phyloP scores from a whole-genome alignment of 2,113 vertebrate species.

The Phalacrocorax brasilianus region DNA sequence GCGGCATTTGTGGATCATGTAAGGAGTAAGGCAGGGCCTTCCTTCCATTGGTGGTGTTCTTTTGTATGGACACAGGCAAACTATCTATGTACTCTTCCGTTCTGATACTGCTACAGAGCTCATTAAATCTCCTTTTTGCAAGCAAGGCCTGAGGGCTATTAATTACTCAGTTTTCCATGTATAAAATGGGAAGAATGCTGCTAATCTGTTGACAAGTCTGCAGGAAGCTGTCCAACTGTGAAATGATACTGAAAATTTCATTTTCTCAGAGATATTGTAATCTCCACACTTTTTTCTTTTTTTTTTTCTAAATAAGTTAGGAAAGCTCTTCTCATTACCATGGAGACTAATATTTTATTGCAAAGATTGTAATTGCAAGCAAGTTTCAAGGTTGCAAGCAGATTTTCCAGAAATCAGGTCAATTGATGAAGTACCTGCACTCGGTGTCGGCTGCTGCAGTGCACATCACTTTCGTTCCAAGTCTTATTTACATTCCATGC shows the following conservation, averaged over 20 bases:
- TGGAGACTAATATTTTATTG: slow-evolving; percentile 62
- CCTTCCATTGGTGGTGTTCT: background rate
- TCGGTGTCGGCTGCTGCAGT: background rate
- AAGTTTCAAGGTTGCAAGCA: slow-evolving; percentile 35
- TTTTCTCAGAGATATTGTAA: slow-evolving; percentile 51
- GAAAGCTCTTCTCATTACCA: slow-evolving; percentile 54
- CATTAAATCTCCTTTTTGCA: slow-evolving; percentile 44
- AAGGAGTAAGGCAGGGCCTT: background rate
- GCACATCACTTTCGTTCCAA: slow-evolving; percentile 29
- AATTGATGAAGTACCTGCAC: slow-evolving; percentile 56
- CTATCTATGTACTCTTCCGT: background rate
- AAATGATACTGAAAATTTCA: slow-evolving; percentile 58
- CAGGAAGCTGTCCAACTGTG: slow-evolving; percentile 52
- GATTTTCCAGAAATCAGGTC: slow-evolving; percentile 52
- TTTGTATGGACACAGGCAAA: background rate
- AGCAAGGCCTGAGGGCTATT: slow-evolving; percentile 39
- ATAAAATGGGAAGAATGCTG: slow-evolving; percentile 38
- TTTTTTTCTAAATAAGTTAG: slow-evolving; percentile 14
- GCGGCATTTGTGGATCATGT: background rate
- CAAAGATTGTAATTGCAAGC: slow-evolving; percentile 49
- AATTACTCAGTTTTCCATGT: slow-evolving; percentile 42
- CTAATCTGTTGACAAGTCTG: slow-evolving; percentile 59
- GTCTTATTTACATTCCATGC: slow-evolving; percentile 64
- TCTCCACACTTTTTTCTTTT: background rate
- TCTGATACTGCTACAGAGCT: slow-evolving; percentile 22